phyloP scores from a whole-genome alignment of 2,888 invertebrate species.

The Zhuqinia jingwanae region DNA sequence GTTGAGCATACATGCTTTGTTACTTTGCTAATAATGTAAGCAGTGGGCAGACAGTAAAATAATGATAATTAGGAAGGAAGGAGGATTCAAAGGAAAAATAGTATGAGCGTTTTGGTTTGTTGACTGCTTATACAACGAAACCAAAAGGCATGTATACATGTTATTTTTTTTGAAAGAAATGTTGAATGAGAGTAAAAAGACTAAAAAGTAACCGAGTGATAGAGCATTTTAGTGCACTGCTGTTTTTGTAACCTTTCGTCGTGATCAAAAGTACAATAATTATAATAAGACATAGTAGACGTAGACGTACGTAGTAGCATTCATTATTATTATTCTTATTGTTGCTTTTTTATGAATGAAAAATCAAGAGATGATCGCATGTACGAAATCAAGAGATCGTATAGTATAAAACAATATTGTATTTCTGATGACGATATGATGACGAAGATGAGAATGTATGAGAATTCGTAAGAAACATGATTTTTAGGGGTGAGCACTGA shows the following conservation, averaged over 20 bases:
- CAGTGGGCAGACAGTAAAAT: conserved; percentile 20
- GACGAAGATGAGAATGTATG: conserved; percentile 6
- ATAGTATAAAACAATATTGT: too few species aligned
- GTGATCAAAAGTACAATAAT: background rate
- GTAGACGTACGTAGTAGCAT: too few species aligned
- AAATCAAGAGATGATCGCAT: too few species aligned
- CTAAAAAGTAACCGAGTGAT: conserved; percentile 44
- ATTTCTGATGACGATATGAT: background rate
- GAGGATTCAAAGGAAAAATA: background rate
- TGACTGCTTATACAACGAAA: conserved; percentile 21
- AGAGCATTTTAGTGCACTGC: conserved; percentile 16
- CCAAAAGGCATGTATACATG: background rate
- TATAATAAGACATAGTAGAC: too few species aligned
- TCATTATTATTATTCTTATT: conserved; percentile 1
- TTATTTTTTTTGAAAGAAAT: too few species aligned
- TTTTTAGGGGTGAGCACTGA: conserved; percentile 30
- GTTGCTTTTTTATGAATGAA: conserved; percentile 30
- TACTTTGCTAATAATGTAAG: conserved; percentile 2
- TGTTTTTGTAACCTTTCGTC: conserved; percentile 15
- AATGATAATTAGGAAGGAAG: conserved; percentile 43
- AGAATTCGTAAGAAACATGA: conserved; percentile 23
- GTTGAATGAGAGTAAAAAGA: conserved; percentile 1
- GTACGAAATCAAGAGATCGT: too few species aligned
- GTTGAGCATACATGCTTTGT: too few species aligned
- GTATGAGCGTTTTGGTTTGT: conserved; percentile 2